These are phyloP conservation scores for Gymnopithys bicolor DNA, from an alignment of 2,797 vertebrate genomes.

Conservation along the genomic window DNA sequence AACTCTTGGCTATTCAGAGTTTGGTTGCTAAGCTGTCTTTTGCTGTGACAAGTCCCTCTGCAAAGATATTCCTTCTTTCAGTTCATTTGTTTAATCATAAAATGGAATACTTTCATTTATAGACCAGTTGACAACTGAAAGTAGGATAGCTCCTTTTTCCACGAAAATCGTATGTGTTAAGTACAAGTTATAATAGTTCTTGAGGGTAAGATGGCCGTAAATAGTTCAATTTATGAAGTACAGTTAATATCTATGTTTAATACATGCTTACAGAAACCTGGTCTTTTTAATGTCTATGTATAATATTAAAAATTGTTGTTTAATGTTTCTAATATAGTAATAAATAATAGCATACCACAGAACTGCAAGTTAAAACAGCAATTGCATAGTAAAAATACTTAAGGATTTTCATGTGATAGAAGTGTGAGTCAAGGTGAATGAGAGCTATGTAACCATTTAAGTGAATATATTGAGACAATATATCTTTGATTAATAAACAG, in stretches of 20 bases:
- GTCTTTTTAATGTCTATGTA: not conserved
- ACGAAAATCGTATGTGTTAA: not conserved
- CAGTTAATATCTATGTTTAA: not conserved
- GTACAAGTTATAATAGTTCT: not conserved
- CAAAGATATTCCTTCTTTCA: not conserved
- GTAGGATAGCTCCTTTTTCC: not conserved
- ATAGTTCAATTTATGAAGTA: not conserved
- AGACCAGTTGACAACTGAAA: not conserved
- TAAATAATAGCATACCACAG: not conserved
- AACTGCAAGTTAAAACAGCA: not conserved
- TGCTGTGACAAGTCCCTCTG: not conserved
- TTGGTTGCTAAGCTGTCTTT: constrained; percentile 1
- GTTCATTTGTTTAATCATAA: not conserved
- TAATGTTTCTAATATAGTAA: not conserved
- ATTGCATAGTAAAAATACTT: not conserved
- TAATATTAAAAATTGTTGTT: not conserved
- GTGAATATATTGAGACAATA: not conserved
- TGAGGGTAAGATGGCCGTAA: not conserved
- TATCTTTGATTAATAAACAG: not conserved
- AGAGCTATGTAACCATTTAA: not conserved
- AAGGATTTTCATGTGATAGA: not conserved
- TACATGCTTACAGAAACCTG: not conserved
- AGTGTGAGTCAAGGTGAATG: not conserved
- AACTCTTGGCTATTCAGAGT: not conserved
- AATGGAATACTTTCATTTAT: not conserved